Evolutionary conservation across 2,888 invertebrate species (phyloP), one percentile per base, ranked within the genome.

Genomic region (Pristionchus arcanus): DNA sequence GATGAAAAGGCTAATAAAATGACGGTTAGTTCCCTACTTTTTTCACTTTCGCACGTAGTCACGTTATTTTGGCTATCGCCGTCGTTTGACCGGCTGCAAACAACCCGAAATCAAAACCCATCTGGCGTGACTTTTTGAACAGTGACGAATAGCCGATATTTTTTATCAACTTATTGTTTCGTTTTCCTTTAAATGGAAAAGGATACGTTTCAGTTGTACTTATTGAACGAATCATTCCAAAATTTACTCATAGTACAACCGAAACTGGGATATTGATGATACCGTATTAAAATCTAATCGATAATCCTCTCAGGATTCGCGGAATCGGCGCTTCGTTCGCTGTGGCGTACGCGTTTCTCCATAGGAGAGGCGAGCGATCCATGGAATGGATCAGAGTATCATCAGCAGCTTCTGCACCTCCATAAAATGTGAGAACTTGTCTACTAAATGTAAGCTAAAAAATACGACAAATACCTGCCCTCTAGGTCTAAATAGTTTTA

Each of bases 221-320:
- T n/a, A n/a, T n/a, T n/a, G n/a, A n/a, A n/a, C n/a, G n/a, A n/a
- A n/a, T n/a, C n/a, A n/a, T n/a, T n/a, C n/a, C n/a, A n/a, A n/a
- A n/a, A n/a, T n/a, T 49, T 9, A 49, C 42, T 49, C 11, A 3
- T 49, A 11, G 42, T 49, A 11, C 9, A 49, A 11, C 42, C 13
- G 11, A 13, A 1, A 9, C 42, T 49, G 42, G 42, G 13, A 9
- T 9, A 13, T 3, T 9, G 13, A 19, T n/a, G 31, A 34, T 71
- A 11, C 16, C 16, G 21, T 28, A 28, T 9, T 71, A 4, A 42
- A 9, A 74, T 21, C 42, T 9, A 74, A 74, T 74, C 37, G 37
- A 74, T 74, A 74, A n/a, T 81, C 53, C 37, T 34, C 59, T 16
- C 59, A 85, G 66, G 85, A 59, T 55, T 84, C 28, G 85, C 59